phyloP scores from a whole-genome alignment of 2,797 vertebrate genomes.

The Moxostoma hubbsi region DNA sequence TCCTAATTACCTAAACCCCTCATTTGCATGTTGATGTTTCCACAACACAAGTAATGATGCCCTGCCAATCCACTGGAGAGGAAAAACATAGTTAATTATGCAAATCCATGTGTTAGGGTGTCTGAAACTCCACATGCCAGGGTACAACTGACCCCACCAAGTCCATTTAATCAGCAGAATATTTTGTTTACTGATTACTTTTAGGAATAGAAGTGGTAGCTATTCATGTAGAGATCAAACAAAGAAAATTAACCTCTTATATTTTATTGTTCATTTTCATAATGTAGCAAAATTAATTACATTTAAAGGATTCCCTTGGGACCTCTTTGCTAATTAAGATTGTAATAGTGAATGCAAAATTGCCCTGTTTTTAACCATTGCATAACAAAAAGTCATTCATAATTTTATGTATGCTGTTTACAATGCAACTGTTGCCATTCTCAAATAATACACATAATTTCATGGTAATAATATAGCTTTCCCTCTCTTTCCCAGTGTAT shows the following conservation, averaged over 20 bases:
- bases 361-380: background rate
- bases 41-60: background rate
- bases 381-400: slow-evolving; percentile 14
- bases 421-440: background rate
- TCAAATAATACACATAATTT: background rate
- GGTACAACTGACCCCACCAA: background rate
- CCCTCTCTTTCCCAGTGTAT: background rate
- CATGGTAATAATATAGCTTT: too few relatives aligned
- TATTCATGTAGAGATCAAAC: slow-evolving; percentile 15
- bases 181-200: slow-evolving; percentile 40
- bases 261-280: slow-evolving; percentile 38
- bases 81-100: slow-evolving; percentile 43
- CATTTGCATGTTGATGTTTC: slow-evolving; percentile 6
- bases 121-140: background rate
- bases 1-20: slow-evolving; percentile 20
- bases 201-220: slow-evolving; percentile 19
- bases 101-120: slow-evolving; percentile 11
- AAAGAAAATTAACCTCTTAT: slow-evolving; percentile 21
- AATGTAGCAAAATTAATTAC: slow-evolving; percentile 12
- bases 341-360: slow-evolving; percentile 11
- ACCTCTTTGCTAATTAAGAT: slow-evolving; percentile 38
- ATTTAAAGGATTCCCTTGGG: slow-evolving; percentile 22
- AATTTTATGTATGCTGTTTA: background rate
- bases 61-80: background rate
- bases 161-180: slow-evolving; percentile 14